Conservation (phyloP, 2,113 vertebrate species). For the Larimichthys polyactis region DNA sequence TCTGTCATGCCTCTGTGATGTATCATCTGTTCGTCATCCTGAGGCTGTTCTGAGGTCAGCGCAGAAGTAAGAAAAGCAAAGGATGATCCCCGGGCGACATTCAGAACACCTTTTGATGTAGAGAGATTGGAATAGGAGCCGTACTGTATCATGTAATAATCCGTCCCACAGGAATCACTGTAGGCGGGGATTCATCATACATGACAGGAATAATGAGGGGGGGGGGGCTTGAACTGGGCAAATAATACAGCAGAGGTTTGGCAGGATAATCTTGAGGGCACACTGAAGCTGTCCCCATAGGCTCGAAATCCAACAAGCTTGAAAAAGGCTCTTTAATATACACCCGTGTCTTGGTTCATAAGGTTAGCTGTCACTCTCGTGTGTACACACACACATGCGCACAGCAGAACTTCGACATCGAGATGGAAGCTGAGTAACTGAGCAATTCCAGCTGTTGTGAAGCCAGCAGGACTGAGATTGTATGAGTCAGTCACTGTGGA, state of each 20-base stretch:
- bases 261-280: constrained; percentile 39
- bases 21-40: constrained; percentile 12
- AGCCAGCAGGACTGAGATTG: constrained; percentile 61
- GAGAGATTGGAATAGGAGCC: constrained; percentile 40
- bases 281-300: constrained; percentile 58
- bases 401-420: constrained; percentile 40
- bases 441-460: constrained; percentile 75
- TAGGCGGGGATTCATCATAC: constrained; percentile 9
- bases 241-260: constrained; percentile 48
- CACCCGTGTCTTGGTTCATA: constrained; percentile 22
- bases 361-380: constrained; percentile 46
- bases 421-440: constrained; percentile 55
- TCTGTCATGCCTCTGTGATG: neutral
- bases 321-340: constrained; percentile 74
- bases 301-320: constrained; percentile 61
- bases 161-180: neutral
- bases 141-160: constrained; percentile 40
- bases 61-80: neutral
- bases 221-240: constrained; percentile 39
- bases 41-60: constrained; percentile 54
- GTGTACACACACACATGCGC: constrained; percentile 12
- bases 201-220: constrained; percentile 10
- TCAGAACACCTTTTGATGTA: constrained; percentile 51
- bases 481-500: constrained; percentile 62
- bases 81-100: constrained; percentile 26